Evolutionary conservation across 2,113 vertebrate genomes (phyloP), one percentile per base, ranked within the genome.

Genomic region (Herpetotheres cachinnans): DNA sequence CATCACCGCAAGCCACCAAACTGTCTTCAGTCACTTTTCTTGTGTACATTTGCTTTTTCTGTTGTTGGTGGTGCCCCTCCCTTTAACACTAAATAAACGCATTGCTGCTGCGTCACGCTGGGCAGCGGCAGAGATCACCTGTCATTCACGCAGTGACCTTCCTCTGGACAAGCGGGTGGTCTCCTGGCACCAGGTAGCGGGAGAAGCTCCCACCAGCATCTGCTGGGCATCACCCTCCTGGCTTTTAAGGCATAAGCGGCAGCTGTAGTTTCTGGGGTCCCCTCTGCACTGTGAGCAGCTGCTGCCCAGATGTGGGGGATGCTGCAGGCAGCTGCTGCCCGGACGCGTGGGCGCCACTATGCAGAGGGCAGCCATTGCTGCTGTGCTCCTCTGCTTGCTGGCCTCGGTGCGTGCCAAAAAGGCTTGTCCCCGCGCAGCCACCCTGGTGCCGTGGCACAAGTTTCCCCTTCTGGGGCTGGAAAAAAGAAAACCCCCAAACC

Each of bases 51-150:
- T n/a, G 89, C 81, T 94, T 82, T 82, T 77, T 66, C 86, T 89
- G 77, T 73, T 44, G 30, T 3, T 79, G 71, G 21, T 95, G 86
- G 65, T 89, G 67, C 72, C 73, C 63, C 27, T 74, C 58, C 49
- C 36, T 36, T 71, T 34, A 82, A 95, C 61, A 77, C 74, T 92
- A 67, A 96, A 96, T 97, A 97, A 96, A 97, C 0, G 55, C 32
- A 1, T 19, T 44, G 24, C 59, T 66, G 88, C 81, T 84, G 93
- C 78, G 16, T 36, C 61, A 63, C 36, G 40, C 36, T 29, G 71
- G 58, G 65, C 91, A 88, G 9, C 66, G 32, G 85, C 30, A 1
- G 24, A 54, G 6, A 17, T 38, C n/a, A 30, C 38, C 0, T 0
- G 9, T 34, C 0, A 0, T 67, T 62, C 50, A 58, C 5, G 1